Percentiles rank a stretch among this genome's conserved stretches.
Conservation (phyloP, 2,113 vertebrate genomes). For the Pedionomus torquatus region DNA sequence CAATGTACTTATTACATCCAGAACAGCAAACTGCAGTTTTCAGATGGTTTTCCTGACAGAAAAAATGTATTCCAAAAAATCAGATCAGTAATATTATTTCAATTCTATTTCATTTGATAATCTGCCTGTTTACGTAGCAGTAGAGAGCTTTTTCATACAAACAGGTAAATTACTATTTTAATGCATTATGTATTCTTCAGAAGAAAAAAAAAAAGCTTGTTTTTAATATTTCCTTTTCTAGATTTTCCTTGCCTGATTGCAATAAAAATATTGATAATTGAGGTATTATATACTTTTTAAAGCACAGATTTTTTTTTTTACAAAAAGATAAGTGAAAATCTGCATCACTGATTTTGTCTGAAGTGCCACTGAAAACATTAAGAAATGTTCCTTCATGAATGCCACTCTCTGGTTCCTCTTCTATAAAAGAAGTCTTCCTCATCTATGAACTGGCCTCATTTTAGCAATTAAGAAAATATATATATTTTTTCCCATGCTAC, state of each 20-base stretch:
- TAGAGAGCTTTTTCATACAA: background rate
- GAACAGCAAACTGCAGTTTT: background rate
- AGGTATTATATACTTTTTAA: background rate
- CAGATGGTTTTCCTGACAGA: background rate
- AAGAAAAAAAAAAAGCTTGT: background rate
- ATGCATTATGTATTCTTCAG: background rate
- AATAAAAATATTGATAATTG: background rate
- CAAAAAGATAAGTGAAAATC: background rate
- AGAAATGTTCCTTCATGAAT: background rate
- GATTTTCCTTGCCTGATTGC: background rate
- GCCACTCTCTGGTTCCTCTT: background rate
- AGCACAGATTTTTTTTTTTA: background rate
- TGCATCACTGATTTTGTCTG: background rate
- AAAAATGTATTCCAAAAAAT: background rate
- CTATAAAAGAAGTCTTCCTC: background rate
- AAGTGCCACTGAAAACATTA: background rate
- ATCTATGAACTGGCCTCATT: background rate
- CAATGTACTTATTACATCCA: background rate
- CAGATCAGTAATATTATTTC: background rate
- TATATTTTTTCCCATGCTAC: background rate
- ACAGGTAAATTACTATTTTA: background rate
- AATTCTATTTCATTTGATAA: background rate
- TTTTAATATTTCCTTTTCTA: background rate
- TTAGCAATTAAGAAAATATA: background rate
- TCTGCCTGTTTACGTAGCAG: background rate